Evolutionary conservation across 2,888 invertebrate species (phyloP).

Genomic region (Pyrrhia umbra): DNA sequence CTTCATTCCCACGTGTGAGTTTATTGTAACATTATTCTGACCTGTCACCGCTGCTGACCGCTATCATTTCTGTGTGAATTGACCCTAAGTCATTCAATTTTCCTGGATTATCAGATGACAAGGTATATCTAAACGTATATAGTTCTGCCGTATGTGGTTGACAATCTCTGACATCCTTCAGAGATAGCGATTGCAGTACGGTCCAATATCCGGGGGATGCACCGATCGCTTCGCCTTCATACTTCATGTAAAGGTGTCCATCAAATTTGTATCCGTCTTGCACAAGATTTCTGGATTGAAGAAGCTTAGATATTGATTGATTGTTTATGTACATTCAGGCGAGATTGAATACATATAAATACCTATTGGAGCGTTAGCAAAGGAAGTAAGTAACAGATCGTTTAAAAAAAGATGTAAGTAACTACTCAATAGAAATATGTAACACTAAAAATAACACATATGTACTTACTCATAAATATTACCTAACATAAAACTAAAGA

Average conservation of each 20-base stretch:
- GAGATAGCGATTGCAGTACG: conserved; percentile 27
- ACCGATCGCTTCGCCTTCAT: conserved; percentile 37
- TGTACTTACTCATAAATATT: no score
- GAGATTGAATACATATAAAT: background rate
- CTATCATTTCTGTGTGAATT: background rate
- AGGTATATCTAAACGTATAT: background rate
- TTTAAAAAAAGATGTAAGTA: no score
- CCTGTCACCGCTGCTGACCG: background rate
- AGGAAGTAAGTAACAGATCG: no score
- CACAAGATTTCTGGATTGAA: conserved; percentile 16
- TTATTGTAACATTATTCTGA: no score
- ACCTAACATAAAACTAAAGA: background rate
- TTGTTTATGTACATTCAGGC: background rate
- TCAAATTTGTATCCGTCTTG: conserved; percentile 26
- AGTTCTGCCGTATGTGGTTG: conserved; percentile 12
- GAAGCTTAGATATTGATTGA: conserved; percentile 15
- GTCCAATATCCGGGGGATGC: conserved; percentile 51
- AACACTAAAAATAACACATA: no score
- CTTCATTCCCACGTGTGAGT: no score
- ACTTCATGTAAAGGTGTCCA: conserved; percentile 35
- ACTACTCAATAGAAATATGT: no score
- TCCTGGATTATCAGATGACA: background rate
- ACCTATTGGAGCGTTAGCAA: no score
- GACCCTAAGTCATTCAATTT: background rate
- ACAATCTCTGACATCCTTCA: conserved; percentile 49